These are phyloP conservation scores for Eurosta solidaginis DNA, from an alignment of 1,140 invertebrate species.

Conservation along the genomic window DNA sequence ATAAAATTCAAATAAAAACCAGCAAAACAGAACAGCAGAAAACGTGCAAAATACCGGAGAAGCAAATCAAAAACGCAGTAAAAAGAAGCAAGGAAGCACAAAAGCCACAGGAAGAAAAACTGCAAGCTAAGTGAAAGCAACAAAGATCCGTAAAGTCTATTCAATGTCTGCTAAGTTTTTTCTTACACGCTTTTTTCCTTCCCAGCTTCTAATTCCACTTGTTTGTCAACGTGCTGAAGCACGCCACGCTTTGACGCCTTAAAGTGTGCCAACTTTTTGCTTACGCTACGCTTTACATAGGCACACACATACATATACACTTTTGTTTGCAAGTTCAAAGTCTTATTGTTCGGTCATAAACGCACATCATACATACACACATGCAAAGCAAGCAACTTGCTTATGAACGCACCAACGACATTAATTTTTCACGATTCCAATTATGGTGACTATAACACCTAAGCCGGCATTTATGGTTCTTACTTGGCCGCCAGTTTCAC, in stretches of 20 bases:
- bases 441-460: not conserved
- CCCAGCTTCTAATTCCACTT: not conserved
- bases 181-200: not conserved
- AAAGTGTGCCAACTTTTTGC: slow-evolving; percentile 13
- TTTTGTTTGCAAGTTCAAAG: not conserved
- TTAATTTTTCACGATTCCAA: not conserved
- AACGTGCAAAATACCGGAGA: not conserved
- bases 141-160: not conserved
- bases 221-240: not conserved
- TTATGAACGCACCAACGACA: not conserved
- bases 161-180: slow-evolving; percentile 9
- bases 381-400: no score
- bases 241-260: slow-evolving; percentile 11
- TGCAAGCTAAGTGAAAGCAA: not conserved
- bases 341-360: not conserved
- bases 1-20: no score
- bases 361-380: not conserved
- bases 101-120: not conserved
- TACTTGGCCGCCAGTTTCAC: not conserved
- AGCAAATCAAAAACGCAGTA: not conserved
- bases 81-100: not conserved
- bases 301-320: not conserved
- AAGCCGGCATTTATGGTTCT: not conserved
- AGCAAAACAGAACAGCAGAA: not conserved
- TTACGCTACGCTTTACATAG: not conserved